These are phyloP conservation scores for Pogonus chalceus DNA, from an alignment of 1,140 invertebrate species.

Conservation along the genomic window DNA sequence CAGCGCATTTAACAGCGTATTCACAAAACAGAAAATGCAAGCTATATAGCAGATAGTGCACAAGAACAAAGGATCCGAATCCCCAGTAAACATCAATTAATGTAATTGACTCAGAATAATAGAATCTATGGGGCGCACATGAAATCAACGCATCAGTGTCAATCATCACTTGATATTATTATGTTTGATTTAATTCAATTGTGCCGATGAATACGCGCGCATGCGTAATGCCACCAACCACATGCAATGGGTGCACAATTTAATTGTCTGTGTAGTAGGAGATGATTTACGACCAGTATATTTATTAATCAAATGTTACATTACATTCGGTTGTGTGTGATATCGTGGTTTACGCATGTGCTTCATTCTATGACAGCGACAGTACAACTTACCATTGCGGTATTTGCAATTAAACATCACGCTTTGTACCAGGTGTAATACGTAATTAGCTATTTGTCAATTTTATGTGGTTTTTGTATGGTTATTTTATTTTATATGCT, in stretches of 20 bases:
- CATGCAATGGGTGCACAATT: not conserved
- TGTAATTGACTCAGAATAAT: not conserved
- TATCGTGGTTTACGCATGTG: too few species aligned
- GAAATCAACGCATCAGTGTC: not conserved
- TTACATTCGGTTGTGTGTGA: not conserved
- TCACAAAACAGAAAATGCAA: too few species aligned
- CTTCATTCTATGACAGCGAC: too few species aligned
- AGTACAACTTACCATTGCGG: too few species aligned
- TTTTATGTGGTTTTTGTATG: too few species aligned
- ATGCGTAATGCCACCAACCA: too few species aligned
- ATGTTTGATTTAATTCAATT: not conserved
- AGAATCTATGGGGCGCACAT: not conserved
- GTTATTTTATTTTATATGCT: too few species aligned
- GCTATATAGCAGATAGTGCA: too few species aligned
- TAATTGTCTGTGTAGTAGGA: not conserved
- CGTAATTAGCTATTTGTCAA: too few species aligned
- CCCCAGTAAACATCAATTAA: not conserved
- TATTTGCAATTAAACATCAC: too few species aligned
- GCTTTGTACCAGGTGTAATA: too few species aligned
- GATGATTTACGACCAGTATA: not conserved
- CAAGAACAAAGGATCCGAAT: not conserved
- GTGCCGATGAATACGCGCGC: not conserved
- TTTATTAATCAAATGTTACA: slow-evolving; percentile 5
- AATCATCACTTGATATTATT: not conserved
- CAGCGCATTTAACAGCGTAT: too few species aligned